These are phyloP conservation scores for Urosaurus nigricauda DNA, from an alignment of 2,797 vertebrate species.

Conservation along the genomic window DNA sequence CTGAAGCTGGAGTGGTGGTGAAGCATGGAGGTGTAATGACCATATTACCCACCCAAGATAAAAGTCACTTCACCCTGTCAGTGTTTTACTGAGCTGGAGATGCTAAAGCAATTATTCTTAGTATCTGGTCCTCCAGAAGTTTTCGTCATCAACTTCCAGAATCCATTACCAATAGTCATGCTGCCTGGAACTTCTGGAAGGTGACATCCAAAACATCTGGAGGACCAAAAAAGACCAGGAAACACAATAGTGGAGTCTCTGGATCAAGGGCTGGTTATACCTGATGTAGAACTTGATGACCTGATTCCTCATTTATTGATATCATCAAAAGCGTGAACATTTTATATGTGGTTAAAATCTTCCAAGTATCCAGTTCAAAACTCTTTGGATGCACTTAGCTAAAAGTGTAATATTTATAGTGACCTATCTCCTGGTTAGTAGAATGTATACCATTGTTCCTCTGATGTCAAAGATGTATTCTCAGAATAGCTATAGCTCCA, in stretches of 20 bases:
- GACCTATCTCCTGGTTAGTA: neutral
- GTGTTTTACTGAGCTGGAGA: neutral
- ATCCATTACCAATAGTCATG: no score
- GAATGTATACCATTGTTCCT: neutral
- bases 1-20: neutral
- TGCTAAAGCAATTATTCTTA: no score
- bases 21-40: neutral
- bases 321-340: neutral
- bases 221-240: neutral
- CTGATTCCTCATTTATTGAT: neutral
- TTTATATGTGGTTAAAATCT: neutral
- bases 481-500: constrained; percentile 4
- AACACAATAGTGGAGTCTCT: no score
- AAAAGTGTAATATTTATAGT: neutral
- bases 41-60: no score
- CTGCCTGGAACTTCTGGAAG: no score
- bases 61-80: neutral
- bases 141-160: no score
- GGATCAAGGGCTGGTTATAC: neutral
- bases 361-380: neutral
- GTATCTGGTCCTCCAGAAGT: no score
- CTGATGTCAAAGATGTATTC: neutral
- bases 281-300: neutral
- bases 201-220: neutral
- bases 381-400: neutral